These are phyloP conservation scores for Chrysomela aeneicollis DNA, from an alignment of 2,888 invertebrate genomes.

Conservation along the genomic window DNA sequence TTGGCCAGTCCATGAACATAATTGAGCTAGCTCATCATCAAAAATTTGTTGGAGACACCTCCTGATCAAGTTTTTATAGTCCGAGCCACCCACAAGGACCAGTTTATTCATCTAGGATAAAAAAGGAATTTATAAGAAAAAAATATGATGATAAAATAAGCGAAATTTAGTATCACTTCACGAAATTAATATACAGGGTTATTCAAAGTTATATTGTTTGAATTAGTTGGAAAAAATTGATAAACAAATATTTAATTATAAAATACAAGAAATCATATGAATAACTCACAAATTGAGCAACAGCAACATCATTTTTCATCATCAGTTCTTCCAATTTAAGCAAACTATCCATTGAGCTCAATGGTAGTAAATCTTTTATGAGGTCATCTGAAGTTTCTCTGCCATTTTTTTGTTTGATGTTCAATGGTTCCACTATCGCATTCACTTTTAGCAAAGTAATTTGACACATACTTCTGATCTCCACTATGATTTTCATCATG, in stretches of 20 bases:
- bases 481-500: not conserved
- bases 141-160: too few relatives aligned
- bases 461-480: not conserved
- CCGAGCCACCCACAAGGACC: slow-evolving; percentile 11
- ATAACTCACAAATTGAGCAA: not conserved
- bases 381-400: not conserved
- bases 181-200: too few relatives aligned
- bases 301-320: not conserved
- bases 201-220: too few relatives aligned
- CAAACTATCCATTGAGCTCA: not conserved
- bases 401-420: not conserved
- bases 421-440: not conserved
- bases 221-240: too few relatives aligned
- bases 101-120: slow-evolving; percentile 19
- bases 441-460: not conserved
- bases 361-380: not conserved
- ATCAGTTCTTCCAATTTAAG: not conserved
- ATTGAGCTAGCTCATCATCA: slow-evolving; percentile 12
- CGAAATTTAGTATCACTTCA: too few relatives aligned
- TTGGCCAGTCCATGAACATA: slow-evolving; percentile 21
- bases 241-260: too few relatives aligned
- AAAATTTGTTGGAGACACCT: slow-evolving; percentile 13
- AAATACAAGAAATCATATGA: too few relatives aligned
- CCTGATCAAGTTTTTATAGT: slow-evolving; percentile 22
- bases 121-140: not conserved